Evolutionary conservation across 2,113 vertebrate genomes (phyloP).

Genomic region (Saccopteryx bilineata): DNA sequence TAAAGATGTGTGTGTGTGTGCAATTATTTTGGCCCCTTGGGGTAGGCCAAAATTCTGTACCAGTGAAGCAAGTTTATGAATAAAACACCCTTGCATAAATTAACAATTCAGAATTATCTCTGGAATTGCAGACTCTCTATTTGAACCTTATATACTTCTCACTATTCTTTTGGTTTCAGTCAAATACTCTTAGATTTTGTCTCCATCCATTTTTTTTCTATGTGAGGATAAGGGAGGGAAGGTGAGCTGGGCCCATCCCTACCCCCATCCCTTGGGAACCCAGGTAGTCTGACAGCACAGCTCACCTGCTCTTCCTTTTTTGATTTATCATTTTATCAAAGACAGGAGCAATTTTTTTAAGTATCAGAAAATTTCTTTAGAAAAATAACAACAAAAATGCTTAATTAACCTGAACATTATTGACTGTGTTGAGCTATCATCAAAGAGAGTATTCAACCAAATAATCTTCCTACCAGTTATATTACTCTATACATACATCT

Average conservation of each 20-base stretch:
- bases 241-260: too few relatives aligned
- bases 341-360: conserved; percentile 14
- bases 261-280: background rate
- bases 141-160: conserved; percentile 2
- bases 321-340: conserved; percentile 43
- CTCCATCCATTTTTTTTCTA: background rate
- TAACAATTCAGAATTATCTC: conserved; percentile 38
- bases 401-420: conserved; percentile 45
- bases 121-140: background rate
- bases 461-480: conserved; percentile 27
- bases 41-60: conserved; percentile 42
- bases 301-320: background rate
- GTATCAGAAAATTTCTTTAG: background rate
- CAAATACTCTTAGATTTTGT: background rate
- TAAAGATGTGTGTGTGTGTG: background rate
- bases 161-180: conserved; percentile 7
- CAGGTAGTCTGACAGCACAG: background rate
- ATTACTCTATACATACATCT: background rate
- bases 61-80: conserved; percentile 5
- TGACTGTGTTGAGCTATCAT: background rate
- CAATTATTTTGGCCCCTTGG: background rate
- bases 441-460: conserved; percentile 21
- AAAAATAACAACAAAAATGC: conserved; percentile 24
- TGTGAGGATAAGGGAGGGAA: background rate
- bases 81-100: background rate